Evolutionary conservation across 2,888 invertebrate genomes (phyloP).

Genomic region (Salticus scenicus): DNA sequence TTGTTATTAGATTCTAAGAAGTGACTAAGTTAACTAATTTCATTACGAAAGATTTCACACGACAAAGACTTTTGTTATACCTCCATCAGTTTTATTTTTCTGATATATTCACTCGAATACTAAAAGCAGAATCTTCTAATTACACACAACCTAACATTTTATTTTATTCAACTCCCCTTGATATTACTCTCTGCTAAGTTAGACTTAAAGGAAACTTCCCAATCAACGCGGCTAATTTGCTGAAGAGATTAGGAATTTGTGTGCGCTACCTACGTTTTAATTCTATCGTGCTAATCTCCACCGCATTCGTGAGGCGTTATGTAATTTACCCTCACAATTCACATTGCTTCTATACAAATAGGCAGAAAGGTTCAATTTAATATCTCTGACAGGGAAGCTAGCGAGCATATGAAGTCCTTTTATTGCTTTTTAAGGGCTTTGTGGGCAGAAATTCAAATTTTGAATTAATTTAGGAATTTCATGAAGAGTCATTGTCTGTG

Average conservation of each 20-base stretch:
- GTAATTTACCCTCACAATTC: constrained; percentile 29
- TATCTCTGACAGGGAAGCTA: constrained; percentile 39
- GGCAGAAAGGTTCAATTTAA: constrained; percentile 32
- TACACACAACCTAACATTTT: not conserved
- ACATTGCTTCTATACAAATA: not conserved
- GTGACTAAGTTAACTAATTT: no score
- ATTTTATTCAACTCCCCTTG: not conserved
- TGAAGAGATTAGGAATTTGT: constrained; percentile 12
- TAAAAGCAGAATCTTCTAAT: not conserved
- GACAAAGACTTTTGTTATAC: no score
- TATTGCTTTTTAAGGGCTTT: constrained; percentile 66
- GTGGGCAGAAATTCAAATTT: constrained; percentile 26
- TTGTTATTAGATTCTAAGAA: no score
- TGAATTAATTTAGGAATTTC: not conserved
- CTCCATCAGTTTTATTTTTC: no score
- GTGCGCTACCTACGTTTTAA: constrained; percentile 56
- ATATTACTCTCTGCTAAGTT: not conserved
- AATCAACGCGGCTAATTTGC: constrained; percentile 2
- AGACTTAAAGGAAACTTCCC: not conserved
- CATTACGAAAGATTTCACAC: no score
- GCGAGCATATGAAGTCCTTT: constrained; percentile 40
- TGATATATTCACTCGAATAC: no score
- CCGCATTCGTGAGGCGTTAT: constrained; percentile 41
- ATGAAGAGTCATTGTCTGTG: no score
- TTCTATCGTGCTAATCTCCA: constrained; percentile 49